A percentile compares a stretch with the other conserved stretches of the same genome.
Evolutionary conservation across 2,888 invertebrate species (phyloP).

Genomic region (Nemapogon koenigi): DNA sequence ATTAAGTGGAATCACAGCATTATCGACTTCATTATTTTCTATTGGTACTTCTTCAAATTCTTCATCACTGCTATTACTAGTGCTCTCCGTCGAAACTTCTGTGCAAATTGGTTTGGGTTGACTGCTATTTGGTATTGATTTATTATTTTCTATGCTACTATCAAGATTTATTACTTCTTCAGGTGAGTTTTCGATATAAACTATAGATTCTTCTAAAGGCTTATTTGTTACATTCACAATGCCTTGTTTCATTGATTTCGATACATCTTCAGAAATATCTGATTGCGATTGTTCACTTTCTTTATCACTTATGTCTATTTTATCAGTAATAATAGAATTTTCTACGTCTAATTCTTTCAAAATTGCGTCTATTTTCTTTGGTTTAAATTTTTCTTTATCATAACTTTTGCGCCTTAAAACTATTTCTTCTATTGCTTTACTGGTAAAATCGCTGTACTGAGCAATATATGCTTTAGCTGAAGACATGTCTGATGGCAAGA

Average conservation of each 20-base stretch:
- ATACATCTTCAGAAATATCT: too few species aligned
- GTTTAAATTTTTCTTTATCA: conserved; percentile 26
- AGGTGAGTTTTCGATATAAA: conserved; percentile 28
- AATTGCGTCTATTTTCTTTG: conserved; percentile 32
- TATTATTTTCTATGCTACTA: conserved; percentile 30
- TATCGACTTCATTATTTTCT: conserved; percentile 26
- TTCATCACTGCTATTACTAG: conserved; percentile 36
- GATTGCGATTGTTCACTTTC: conserved; percentile 40
- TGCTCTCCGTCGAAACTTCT: conserved; percentile 1
- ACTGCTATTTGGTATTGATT: background rate
- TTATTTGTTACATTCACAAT: too few species aligned
- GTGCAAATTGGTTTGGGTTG: too few species aligned
- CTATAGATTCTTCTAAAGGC: conserved; percentile 24
- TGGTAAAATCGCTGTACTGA: conserved; percentile 78
- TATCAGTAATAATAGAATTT: conserved; percentile 38
- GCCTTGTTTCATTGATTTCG: too few species aligned
- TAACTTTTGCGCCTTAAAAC: conserved; percentile 31
- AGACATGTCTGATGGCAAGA: conserved; percentile 45
- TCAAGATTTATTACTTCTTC: conserved; percentile 34
- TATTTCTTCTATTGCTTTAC: conserved; percentile 70
- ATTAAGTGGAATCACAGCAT: conserved; percentile 52
- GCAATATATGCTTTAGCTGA: conserved; percentile 76
- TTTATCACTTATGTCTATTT: conserved; percentile 41
- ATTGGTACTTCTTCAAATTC: conserved; percentile 63
- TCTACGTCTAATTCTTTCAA: conserved; percentile 41